Evolutionary conservation across 2,113 vertebrate species (phyloP).

Genomic region (Aspidoscelis tigris): DNA sequence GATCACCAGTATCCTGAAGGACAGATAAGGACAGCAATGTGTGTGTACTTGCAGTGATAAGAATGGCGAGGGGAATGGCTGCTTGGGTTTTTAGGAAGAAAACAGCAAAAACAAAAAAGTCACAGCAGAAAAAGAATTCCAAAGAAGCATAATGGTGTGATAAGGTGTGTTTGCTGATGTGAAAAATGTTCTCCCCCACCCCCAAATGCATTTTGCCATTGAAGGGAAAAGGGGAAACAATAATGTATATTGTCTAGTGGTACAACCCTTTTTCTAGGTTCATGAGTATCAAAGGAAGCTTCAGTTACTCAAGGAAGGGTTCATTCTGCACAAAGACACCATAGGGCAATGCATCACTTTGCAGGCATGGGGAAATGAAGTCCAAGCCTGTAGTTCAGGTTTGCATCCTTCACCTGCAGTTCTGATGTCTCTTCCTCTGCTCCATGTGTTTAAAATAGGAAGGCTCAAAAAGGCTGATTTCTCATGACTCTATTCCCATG

Average conservation of each 20-base stretch:
- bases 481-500: slow-evolving; percentile 43
- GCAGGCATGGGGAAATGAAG: neutral
- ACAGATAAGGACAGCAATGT: too few relatives aligned
- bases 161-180: neutral
- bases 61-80: too few relatives aligned
- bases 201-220: too few relatives aligned
- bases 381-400: rapidly evolving
- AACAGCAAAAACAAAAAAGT: neutral
- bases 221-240: too few relatives aligned
- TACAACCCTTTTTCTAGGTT: neutral
- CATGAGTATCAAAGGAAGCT: neutral
- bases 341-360: neutral
- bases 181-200: neutral
- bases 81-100: neutral
- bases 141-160: neutral
- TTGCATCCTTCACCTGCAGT: rapidly evolving
- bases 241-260: too few relatives aligned
- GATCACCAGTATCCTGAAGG: neutral
- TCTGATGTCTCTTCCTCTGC: slow-evolving; percentile 39
- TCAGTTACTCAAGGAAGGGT: neutral
- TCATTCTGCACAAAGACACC: neutral
- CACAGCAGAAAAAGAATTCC: neutral
- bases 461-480: slow-evolving; percentile 37
- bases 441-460: neutral
- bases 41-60: too few relatives aligned